phyloP scores from a whole-genome alignment of 2,797 vertebrate species.

The Carcharodon carcharias region DNA sequence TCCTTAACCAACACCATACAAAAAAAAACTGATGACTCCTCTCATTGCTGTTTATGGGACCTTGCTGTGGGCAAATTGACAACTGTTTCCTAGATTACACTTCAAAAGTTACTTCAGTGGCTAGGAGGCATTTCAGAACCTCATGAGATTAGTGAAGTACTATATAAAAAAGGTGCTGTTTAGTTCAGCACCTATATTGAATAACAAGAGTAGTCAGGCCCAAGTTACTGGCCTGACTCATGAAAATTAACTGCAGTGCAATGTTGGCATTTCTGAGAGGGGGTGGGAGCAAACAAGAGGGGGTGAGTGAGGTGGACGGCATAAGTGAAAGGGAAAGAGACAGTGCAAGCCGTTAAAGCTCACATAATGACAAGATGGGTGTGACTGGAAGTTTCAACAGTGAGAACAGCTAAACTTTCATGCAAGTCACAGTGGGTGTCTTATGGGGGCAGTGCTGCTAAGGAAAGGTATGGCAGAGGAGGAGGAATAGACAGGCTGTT shows the following conservation, averaged over 20 bases:
- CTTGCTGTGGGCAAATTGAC: too few relatives aligned
- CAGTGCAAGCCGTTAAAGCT: not conserved
- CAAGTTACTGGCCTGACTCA: not conserved
- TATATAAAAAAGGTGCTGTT: too few relatives aligned
- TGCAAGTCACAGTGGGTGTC: not conserved
- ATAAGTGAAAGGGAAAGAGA: not conserved
- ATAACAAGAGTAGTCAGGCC: not conserved
- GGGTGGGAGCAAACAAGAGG: not conserved
- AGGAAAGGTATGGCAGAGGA: not conserved
- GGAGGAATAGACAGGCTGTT: not conserved
- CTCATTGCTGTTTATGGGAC: too few relatives aligned
- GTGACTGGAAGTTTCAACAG: not conserved
- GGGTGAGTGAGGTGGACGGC: too few relatives aligned
- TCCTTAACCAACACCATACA: too few relatives aligned
- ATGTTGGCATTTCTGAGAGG: not conserved
- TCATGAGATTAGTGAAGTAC: too few relatives aligned
- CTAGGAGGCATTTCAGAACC: too few relatives aligned
- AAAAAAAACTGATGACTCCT: too few relatives aligned
- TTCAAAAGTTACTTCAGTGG: too few relatives aligned
- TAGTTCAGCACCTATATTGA: too few relatives aligned
- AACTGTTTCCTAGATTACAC: too few relatives aligned
- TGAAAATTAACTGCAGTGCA: not conserved
- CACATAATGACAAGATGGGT: not conserved
- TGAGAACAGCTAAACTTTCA: not conserved
- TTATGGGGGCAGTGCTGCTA: not conserved